Evolutionary conservation across 2,113 vertebrate genomes (phyloP).

Genomic region (Anguilla rostrata): DNA sequence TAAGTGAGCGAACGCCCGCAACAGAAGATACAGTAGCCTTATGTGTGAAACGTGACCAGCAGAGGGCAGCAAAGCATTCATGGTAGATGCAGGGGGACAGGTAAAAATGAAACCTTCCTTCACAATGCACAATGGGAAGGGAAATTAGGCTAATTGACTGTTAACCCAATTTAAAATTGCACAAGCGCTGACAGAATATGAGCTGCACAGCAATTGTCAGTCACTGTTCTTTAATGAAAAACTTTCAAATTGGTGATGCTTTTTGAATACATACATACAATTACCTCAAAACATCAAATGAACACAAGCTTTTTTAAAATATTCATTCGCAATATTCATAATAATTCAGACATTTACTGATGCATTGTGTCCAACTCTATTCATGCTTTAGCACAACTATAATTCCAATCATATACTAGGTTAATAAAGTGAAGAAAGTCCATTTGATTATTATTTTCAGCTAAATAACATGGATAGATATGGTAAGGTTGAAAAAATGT

Average conservation of each 20-base stretch:
- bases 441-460: not conserved
- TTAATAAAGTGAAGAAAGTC: not conserved
- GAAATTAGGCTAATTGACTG: constrained; percentile 50
- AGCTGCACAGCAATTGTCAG: not conserved
- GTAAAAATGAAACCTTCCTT: constrained; percentile 22
- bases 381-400: not conserved
- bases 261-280: not conserved
- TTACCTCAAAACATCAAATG: not conserved
- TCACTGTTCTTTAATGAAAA: not conserved
- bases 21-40: constrained; percentile 67
- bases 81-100: constrained; percentile 36
- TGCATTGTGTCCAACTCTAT: not conserved
- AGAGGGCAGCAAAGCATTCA: constrained; percentile 73
- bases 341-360: not conserved
- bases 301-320: not conserved
- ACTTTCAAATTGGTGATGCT: not conserved
- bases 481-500: not conserved
- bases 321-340: not conserved
- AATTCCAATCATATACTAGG: not conserved
- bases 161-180: constrained; percentile 51
- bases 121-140: constrained; percentile 22
- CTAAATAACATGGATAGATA: not conserved
- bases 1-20: constrained; percentile 62
- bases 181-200: constrained; percentile 28
- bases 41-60: constrained; percentile 54